Evolutionary conservation across 2,113 vertebrate genomes (phyloP), one percentile per base, ranked within the genome.

Genomic region (Chionis minor): DNA sequence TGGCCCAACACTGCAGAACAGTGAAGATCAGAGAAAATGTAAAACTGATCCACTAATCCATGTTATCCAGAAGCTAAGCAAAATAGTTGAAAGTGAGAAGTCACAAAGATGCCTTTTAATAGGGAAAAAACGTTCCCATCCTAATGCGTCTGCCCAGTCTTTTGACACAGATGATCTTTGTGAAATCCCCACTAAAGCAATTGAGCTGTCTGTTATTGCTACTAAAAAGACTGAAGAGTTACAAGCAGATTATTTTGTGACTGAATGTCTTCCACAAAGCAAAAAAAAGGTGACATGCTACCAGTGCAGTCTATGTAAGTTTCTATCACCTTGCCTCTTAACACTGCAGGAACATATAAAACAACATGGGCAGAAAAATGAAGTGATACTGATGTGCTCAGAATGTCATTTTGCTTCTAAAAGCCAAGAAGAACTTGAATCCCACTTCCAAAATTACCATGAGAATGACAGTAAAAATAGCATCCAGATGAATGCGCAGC

Each of bases 21-120:
- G 56, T 2, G 88, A 98, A 81, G 94, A 97, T 51, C 96, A 97
- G 93, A 97, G 86, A 8, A 98, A 97, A 97, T 97, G 97, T 89
- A 98, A 98, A 67, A 97, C 99, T 3, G 98, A 99, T 83, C 99
- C 99, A 7, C 98, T 99, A 61, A 99, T 99, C 93, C 99, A 99
- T 24, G 99, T 99, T 84, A 99, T 99, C 45, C 98, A 99, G 96
- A 99, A 99, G 87, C 98, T 99, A 92, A 99, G 99, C 97, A 99
- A 99, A 97, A 99, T 99, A 51, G 99, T 99, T 69, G 99, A 99
- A 95, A 99, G 94, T 40, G 98, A 99, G 95, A 98, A 98, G 58
- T 98, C 99, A 8, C 98, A 98, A 47, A 98, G 98, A 96, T 99
- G 98, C 94, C 92, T 98, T 63, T 61, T 98, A n/a, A 98, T 98